These are phyloP conservation scores for Romanogobio albipinnatus DNA, from an alignment of 2,113 vertebrate genomes.

Conservation along the genomic window DNA sequence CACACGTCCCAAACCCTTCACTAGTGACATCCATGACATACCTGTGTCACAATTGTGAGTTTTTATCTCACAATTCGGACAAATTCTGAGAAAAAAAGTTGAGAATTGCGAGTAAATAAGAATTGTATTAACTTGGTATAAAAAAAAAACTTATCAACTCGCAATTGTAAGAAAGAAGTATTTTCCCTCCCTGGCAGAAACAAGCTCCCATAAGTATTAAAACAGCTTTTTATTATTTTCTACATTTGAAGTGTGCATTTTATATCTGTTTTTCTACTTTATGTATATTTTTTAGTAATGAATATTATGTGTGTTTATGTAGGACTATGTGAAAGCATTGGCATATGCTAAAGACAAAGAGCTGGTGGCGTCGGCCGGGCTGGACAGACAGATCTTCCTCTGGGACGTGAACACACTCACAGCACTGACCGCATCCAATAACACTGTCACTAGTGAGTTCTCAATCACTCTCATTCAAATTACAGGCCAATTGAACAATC, in stretches of 20 bases:
- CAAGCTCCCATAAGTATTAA: no score
- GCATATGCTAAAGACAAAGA: slow-evolving; percentile 99
- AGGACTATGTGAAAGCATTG: slow-evolving; percentile 98
- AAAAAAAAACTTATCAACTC: no score
- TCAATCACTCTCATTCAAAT: not conserved
- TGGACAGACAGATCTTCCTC: slow-evolving; percentile 98
- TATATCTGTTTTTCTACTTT: not conserved
- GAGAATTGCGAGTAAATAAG: no score
- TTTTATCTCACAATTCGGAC: no score
- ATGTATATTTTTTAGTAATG: not conserved
- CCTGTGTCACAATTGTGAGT: no score
- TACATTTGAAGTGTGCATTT: not conserved
- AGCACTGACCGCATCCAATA: slow-evolving; percentile 98
- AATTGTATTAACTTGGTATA: no score
- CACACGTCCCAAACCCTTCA: no score
- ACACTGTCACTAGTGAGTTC: slow-evolving; percentile 96
- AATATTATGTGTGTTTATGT: slow-evolving; percentile 1
- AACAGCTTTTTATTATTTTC: no score
- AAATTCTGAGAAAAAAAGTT: no score
- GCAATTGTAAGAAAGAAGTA: no score
- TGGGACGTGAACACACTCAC: slow-evolving; percentile 99
- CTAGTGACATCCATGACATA: no score
- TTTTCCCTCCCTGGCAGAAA: no score
- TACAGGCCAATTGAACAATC: not conserved
- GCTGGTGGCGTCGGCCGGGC: slow-evolving; percentile 93